Base-by-base conservation (phyloP, 23 tunicate species). In the Diplosoma virens region DNA sequence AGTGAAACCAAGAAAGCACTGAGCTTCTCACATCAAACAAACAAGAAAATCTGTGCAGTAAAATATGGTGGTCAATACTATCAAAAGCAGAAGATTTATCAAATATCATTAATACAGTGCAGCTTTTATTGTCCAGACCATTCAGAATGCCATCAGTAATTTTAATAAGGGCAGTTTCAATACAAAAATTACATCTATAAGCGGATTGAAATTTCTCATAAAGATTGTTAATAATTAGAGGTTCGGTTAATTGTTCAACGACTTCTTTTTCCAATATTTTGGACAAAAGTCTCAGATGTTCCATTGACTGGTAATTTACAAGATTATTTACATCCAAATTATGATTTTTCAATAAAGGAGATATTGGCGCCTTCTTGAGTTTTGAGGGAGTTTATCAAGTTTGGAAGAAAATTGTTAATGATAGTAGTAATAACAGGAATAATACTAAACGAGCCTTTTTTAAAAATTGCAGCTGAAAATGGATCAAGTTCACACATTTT, bases 11-110 rank as follows among this genome's bases (percentile, higher is more conserved):
- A 55, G 61, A 9, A 9, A 55, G 61, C 17, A 55, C 61, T 9
- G 61, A 55, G 22, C 22, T 55, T 11, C 22, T 55, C 5, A 55
- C 23, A 55, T 18, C 61, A 55, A 11, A 55, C n/a, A 4, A n/a
- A 55, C 22, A n/a, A 9, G 61, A 55, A 9, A 55, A 18, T 25
- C 61, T 55, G 61, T 55, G 22, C 23, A 55, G 61, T 55, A 55
- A 55, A n/a, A 55, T 55, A 55, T 55, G n/a, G 23, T 55, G 61
- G 22, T 55, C 61, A 9, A n/a, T 18, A 55, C 5, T 11, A 25
- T 55, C 17, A 55, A 55, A 55, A 55, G 61, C 61, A 55, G 61
- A 11, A 9, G 61, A 55, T 25, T 17, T 55, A n/a, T 55, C 61
- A 55, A 55, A 17, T 25, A 55, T 55, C 22, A 55, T 55, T 25